Evolutionary conservation across 2,888 invertebrate species (phyloP).

Genomic region (Aleiodes leptofemur): DNA sequence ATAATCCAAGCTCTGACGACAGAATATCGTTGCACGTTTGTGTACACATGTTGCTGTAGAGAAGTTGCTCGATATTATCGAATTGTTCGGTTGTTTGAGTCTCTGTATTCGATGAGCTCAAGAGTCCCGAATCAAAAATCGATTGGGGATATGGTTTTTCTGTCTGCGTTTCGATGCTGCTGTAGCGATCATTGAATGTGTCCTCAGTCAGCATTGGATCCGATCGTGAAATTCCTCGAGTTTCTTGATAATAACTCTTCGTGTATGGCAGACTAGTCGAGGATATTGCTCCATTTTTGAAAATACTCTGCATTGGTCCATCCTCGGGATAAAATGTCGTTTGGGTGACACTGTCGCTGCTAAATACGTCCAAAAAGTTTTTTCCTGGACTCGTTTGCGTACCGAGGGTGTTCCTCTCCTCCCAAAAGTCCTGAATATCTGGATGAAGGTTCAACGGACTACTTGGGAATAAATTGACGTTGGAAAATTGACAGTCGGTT

Average conservation of each 20-base stretch:
- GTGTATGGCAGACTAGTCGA: conserved; percentile 59
- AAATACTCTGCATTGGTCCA: conserved; percentile 56
- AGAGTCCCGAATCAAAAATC: conserved; percentile 65
- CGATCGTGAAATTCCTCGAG: conserved; percentile 60
- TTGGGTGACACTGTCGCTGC: conserved; percentile 65
- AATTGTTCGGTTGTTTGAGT: conserved; percentile 79
- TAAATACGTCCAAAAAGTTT: conserved; percentile 66
- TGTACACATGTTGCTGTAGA: conserved; percentile 76
- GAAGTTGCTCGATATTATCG: conserved; percentile 72
- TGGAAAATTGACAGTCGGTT: neutral
- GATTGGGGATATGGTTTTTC: conserved; percentile 62
- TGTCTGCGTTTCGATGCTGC: conserved; percentile 73
- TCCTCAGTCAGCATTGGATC: conserved; percentile 72
- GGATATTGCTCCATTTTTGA: conserved; percentile 57
- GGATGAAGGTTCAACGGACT: conserved; percentile 69
- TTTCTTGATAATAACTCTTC: conserved; percentile 54
- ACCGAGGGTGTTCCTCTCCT: conserved; percentile 70
- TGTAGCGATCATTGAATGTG: conserved; percentile 64
- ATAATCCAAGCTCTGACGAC: conserved; percentile 77
- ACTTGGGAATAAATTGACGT: conserved; percentile 62
- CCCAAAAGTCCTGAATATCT: conserved; percentile 71
- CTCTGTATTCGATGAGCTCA: conserved; percentile 78
- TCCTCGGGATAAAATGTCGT: conserved; percentile 62
- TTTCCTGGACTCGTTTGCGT: conserved; percentile 73
- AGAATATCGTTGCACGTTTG: conserved; percentile 79